Conservation (phyloP, 2,797 vertebrate genomes). For the Pangasius sanitwongsei region DNA sequence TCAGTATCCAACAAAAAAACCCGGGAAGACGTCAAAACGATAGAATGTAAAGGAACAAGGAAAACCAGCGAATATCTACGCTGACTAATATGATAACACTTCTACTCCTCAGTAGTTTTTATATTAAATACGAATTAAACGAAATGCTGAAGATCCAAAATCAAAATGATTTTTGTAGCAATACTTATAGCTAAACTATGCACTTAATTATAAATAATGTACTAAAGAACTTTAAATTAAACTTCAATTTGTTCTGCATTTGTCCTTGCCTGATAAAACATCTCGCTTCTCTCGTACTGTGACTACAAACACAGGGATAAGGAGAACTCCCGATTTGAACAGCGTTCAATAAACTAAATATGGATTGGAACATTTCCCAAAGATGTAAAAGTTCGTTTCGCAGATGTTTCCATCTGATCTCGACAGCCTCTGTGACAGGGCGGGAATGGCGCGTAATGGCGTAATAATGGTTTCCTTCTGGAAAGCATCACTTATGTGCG, state of each 20-base stretch:
- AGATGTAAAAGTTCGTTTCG: background rate
- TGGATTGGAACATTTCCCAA: background rate
- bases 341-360: too few species aligned
- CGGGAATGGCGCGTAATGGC: slow-evolving; percentile 64
- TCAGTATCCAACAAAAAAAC: background rate
- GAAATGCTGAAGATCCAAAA: background rate
- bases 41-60: background rate
- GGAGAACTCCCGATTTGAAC: background rate
- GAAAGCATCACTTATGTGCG: slow-evolving; percentile 73
- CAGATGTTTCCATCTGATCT: slow-evolving; percentile 15
- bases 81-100: background rate
- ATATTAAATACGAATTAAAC: background rate
- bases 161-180: background rate
- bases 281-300: background rate
- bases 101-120: background rate
- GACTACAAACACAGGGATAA: background rate
- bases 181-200: background rate
- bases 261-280: background rate
- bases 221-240: background rate
- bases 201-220: background rate
- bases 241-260: background rate
- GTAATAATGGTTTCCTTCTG: slow-evolving; percentile 71
- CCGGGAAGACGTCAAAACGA: background rate
- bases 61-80: background rate
- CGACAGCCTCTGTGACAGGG: slow-evolving; percentile 37